phyloP scores from a whole-genome alignment of 2,797 vertebrate genomes.

The Smutsia gigantea region DNA sequence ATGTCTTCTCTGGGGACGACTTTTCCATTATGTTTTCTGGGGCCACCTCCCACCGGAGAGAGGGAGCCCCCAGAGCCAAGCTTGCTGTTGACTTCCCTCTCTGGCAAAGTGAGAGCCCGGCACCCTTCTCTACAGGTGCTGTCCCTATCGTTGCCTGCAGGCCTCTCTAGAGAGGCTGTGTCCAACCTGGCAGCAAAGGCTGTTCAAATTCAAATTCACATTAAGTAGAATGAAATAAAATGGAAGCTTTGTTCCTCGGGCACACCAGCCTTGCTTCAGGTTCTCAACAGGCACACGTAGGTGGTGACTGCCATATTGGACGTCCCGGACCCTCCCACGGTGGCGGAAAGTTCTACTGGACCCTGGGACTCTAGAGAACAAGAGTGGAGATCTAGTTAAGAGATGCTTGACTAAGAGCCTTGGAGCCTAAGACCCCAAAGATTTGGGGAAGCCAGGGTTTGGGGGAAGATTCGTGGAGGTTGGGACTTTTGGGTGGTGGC shows the following conservation, averaged over 20 bases:
- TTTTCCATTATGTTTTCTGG: not conserved
- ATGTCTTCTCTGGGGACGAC: not conserved
- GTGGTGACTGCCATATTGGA: rapidly evolving
- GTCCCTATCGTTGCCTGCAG: rapidly evolving
- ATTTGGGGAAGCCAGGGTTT: not conserved
- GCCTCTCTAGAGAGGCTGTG: not conserved
- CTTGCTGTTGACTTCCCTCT: not conserved
- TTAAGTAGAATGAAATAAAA: not conserved
- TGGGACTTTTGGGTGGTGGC: not conserved
- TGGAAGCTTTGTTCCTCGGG: not conserved
- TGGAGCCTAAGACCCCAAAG: not conserved
- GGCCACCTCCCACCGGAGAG: not conserved
- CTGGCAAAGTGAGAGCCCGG: not conserved
- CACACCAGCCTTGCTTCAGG: not conserved
- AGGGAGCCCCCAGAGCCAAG: not conserved
- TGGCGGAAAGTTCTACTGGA: not conserved
- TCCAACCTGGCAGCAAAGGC: not conserved
- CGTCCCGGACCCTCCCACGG: rapidly evolving
- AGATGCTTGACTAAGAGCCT: not conserved
- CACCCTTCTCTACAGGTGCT: rapidly evolving
- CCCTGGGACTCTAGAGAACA: rapidly evolving
- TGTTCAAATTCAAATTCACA: not conserved
- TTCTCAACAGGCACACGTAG: rapidly evolving
- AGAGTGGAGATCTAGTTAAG: not conserved
- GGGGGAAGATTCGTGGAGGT: not conserved